Conservation (phyloP, 2,113 vertebrate genomes). For the Sander lucioperca region DNA sequence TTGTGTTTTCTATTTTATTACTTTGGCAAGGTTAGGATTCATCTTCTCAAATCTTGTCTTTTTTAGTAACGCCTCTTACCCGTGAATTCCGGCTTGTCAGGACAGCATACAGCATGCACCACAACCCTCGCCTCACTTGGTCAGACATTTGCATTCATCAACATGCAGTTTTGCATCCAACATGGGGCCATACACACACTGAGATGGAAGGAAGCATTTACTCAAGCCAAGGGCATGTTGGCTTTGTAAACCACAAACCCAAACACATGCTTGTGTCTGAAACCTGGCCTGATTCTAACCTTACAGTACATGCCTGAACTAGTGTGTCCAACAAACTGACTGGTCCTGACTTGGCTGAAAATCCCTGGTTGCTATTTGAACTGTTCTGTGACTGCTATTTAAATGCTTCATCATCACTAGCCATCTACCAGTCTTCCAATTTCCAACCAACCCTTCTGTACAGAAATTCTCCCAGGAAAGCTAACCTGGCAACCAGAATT, state of each 20-base stretch:
- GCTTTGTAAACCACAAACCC: slow-evolving; percentile 3
- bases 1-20: background rate
- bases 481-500: background rate
- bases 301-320: background rate
- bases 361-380: slow-evolving; percentile 7
- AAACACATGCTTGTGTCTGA: slow-evolving; percentile 5
- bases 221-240: slow-evolving; percentile 30
- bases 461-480: background rate
- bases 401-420: slow-evolving; percentile 18
- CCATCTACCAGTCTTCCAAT: background rate
- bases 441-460: background rate
- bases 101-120: background rate
- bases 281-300: slow-evolving; percentile 9
- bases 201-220: slow-evolving; percentile 23
- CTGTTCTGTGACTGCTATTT: slow-evolving; percentile 12
- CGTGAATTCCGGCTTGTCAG: background rate
- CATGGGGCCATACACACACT: slow-evolving; percentile 8
- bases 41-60: slow-evolving; percentile 3
- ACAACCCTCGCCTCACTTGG: background rate
- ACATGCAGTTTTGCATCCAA: background rate
- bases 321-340: background rate
- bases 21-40: slow-evolving; percentile 1
- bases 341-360: background rate
- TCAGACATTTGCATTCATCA: slow-evolving; percentile 35
- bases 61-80: background rate